A percentile compares a stretch with the other conserved stretches of the same genome.
phyloP scores from a whole-genome alignment of 30 jellyfish, hydroid and myxozoan genomes.

The Turritopsis rubra region DNA sequence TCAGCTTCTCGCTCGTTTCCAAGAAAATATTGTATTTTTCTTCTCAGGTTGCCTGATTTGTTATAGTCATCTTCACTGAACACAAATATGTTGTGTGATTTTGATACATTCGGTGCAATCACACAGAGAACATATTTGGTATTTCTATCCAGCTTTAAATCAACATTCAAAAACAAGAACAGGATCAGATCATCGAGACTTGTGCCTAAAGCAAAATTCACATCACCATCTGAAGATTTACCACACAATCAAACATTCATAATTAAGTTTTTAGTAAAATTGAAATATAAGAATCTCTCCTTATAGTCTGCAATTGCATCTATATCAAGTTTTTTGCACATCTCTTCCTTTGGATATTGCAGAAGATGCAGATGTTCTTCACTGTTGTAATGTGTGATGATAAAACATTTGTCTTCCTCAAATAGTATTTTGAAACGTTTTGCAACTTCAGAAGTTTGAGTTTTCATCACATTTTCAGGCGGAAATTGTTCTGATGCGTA shows the following conservation, averaged over 20 bases:
- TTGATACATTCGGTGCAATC: neutral
- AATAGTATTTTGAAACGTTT: neutral
- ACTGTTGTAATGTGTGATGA: neutral
- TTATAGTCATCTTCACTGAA: neutral
- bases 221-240: neutral
- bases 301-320: neutral
- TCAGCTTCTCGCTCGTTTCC: neutral
- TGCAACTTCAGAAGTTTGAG: neutral
- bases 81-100: neutral
- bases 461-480: neutral
- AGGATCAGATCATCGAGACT: neutral
- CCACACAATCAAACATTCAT: neutral
- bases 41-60: neutral
- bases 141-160: neutral
- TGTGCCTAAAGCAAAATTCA: neutral
- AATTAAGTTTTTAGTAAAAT: neutral
- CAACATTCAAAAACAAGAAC: neutral
- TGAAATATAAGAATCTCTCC: neutral
- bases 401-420: neutral
- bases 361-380: neutral
- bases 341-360: neutral
- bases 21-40: neutral
- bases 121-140: neutral
- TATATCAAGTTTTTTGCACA: neutral
- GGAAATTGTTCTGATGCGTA: neutral